Evolutionary conservation across 2,113 vertebrate species (phyloP).

Genomic region (Ivindomyrus marchei): DNA sequence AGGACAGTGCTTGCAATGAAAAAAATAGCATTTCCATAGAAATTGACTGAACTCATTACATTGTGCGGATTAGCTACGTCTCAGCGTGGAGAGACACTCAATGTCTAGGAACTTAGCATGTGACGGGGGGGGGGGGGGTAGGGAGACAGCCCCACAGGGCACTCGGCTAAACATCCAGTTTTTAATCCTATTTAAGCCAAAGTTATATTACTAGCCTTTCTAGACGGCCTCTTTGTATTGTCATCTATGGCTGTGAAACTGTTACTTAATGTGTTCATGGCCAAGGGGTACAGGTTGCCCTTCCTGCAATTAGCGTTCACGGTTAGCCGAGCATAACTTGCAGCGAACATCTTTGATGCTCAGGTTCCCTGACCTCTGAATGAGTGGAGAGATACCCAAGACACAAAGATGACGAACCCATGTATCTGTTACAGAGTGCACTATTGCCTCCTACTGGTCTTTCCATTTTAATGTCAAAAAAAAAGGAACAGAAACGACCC

Average conservation of each 20-base stretch:
- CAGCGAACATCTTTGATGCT: constrained; percentile 78
- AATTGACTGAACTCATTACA: constrained; percentile 40
- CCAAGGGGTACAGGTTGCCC: constrained; percentile 66
- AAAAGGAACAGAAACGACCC: no score
- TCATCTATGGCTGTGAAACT: constrained; percentile 45
- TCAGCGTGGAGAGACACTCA: constrained; percentile 36
- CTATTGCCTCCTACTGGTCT: constrained; percentile 38
- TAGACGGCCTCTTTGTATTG: constrained; percentile 52
- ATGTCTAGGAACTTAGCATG: constrained; percentile 30
- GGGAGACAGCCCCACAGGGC: constrained; percentile 24
- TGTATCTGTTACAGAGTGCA: constrained; percentile 57
- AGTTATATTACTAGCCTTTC: constrained; percentile 50
- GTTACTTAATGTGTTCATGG: constrained; percentile 59
- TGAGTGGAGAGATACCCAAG: constrained; percentile 49
- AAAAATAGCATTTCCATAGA: constrained; percentile 37
- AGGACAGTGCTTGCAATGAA: constrained; percentile 21
- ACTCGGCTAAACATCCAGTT: constrained; percentile 35
- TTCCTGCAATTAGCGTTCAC: constrained; percentile 86
- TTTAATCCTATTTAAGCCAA: constrained; percentile 48
- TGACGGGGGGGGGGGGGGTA: constrained; percentile 25
- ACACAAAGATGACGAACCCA: constrained; percentile 44
- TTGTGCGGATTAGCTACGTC: constrained; percentile 40
- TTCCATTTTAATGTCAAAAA: constrained; percentile 28
- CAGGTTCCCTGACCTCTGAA: constrained; percentile 64
- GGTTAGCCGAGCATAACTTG: constrained; percentile 92